Evolutionary conservation across 2,113 vertebrate genomes (phyloP).

Genomic region (Agelaius phoeniceus): DNA sequence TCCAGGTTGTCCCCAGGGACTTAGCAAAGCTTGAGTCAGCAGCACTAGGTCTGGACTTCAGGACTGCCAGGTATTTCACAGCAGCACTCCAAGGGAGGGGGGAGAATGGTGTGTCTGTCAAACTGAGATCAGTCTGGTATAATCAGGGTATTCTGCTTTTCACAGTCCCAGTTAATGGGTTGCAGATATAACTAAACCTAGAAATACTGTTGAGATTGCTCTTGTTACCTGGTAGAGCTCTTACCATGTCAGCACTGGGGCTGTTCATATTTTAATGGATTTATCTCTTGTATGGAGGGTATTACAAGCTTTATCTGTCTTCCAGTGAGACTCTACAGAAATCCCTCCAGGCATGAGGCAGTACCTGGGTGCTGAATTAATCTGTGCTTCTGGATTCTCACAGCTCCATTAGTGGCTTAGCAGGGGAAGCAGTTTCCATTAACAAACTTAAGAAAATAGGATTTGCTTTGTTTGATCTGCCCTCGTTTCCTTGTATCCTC

Average conservation of each 20-base stretch:
- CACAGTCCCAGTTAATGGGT: background rate
- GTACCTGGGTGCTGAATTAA: conserved; percentile 41
- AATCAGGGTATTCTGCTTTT: background rate
- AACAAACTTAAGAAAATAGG: conserved; percentile 64
- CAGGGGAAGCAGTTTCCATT: conserved; percentile 29
- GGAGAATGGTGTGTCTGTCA: background rate
- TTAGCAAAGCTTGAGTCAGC: background rate
- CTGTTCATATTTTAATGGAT: conserved; percentile 45
- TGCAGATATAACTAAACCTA: background rate
- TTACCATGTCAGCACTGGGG: background rate
- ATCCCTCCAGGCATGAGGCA: conserved; percentile 31
- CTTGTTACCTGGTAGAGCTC: conserved; percentile 31
- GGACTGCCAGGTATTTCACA: background rate
- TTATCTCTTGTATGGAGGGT: conserved; percentile 41
- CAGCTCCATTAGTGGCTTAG: conserved; percentile 54
- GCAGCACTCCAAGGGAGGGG: background rate
- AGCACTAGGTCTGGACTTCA: background rate
- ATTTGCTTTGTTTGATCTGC: conserved; percentile 42
- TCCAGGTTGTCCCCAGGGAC: background rate
- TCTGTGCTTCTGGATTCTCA: conserved; percentile 21
- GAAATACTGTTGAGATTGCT: background rate
- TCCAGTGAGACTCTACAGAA: background rate
- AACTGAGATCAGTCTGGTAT: background rate
- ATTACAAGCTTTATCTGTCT: conserved; percentile 55
- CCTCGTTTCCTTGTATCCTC: background rate